phyloP scores from a whole-genome alignment of 2,888 invertebrate genomes.

The Lysandra coridon region DNA sequence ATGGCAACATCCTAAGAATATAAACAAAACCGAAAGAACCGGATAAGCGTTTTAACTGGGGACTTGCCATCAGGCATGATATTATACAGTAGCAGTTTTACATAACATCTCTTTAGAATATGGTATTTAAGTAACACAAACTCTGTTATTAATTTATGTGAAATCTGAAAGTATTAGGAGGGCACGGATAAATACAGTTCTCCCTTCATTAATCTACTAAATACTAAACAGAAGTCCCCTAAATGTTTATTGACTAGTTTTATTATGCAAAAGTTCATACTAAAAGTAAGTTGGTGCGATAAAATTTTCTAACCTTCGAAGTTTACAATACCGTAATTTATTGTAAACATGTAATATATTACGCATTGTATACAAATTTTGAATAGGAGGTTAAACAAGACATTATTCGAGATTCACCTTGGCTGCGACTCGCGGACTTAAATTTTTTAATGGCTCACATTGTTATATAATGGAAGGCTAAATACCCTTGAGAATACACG shows the following conservation, averaged over 20 bases:
- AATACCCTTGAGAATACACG: conserved; percentile 45
- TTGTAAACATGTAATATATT: conserved; percentile 21
- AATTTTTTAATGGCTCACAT: conserved; percentile 23
- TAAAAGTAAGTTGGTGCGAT: not conserved
- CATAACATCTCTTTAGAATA: too few relatives aligned
- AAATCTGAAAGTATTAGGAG: too few relatives aligned
- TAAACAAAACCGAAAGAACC: conserved; percentile 3
- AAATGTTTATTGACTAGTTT: too few relatives aligned
- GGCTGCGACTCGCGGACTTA: not conserved
- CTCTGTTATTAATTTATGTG: too few relatives aligned
- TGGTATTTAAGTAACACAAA: too few relatives aligned
- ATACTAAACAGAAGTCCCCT: not conserved
- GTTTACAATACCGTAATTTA: conserved; percentile 5
- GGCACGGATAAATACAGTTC: too few relatives aligned
- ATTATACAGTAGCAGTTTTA: not conserved
- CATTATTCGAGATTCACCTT: conserved; percentile 14
- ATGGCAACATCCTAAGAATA: conserved; percentile 2
- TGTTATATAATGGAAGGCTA: conserved; percentile 31
- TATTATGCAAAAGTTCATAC: too few relatives aligned
- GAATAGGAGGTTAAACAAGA: not conserved
- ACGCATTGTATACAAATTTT: conserved; percentile 23
- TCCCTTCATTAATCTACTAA: not conserved
- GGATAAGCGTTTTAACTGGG: not conserved
- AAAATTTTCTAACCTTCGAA: not conserved
- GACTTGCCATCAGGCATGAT: not conserved